Conservation (phyloP, 2,113 vertebrate species). For the Mus musculus region DNA sequence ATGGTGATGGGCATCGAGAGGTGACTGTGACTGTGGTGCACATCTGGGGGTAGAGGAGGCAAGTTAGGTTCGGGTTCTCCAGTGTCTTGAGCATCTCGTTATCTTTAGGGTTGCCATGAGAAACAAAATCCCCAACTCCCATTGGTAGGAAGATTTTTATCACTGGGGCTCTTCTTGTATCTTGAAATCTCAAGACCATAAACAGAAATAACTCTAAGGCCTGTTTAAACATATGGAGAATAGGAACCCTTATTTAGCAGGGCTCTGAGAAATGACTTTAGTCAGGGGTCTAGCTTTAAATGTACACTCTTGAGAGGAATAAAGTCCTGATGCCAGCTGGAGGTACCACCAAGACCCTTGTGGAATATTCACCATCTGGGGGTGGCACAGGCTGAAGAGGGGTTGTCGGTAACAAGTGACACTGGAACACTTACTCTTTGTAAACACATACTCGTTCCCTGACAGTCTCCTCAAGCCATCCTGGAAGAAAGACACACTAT, state of each 20-base stretch:
- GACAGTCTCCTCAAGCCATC: conserved; percentile 94
- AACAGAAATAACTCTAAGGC: not conserved
- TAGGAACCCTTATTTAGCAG: not conserved
- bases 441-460: conserved; percentile 95
- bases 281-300: conserved; percentile 47
- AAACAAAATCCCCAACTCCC: conserved; percentile 39
- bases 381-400: not conserved
- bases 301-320: not conserved
- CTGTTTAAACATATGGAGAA: not conserved
- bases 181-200: not conserved
- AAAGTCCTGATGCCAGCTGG: not conserved
- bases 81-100: fast-evolving
- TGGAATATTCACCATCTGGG: not conserved
- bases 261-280: conserved; percentile 60
- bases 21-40: conserved; percentile 91
- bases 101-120: conserved; percentile 36
- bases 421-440: conserved; percentile 91
- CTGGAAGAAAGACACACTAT: conserved; percentile 84
- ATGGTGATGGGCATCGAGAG: conserved; percentile 91
- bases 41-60: conserved; percentile 81
- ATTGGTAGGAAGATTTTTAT: not conserved
- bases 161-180: not conserved
- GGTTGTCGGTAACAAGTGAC: not conserved
- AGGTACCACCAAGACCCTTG: not conserved
- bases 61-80: conserved; percentile 14